Conservation (phyloP, 2,113 vertebrate species). For the Hippocampus comes region DNA sequence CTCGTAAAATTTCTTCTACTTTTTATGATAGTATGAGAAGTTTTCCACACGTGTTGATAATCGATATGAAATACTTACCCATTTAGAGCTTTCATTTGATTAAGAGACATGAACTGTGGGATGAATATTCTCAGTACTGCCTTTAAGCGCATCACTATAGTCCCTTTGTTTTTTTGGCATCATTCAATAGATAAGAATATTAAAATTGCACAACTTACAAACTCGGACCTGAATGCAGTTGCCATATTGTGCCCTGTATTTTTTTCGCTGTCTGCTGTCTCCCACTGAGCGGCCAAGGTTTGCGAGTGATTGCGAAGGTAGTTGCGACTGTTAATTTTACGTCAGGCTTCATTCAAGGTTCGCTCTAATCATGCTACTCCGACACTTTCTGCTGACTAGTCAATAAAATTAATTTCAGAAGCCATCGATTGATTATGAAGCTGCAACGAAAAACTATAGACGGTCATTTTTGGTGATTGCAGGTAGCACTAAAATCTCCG, state of each 20-base stretch:
- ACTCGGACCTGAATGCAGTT: background rate
- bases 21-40: background rate
- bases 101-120: background rate
- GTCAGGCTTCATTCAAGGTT: too few relatives aligned
- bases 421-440: background rate
- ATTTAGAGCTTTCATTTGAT: background rate
- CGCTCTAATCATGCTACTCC: too few relatives aligned
- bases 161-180: background rate
- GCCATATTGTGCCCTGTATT: background rate
- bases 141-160: background rate
- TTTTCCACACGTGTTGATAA: background rate
- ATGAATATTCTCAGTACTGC: background rate
- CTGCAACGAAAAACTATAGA: background rate
- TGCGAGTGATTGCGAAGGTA: too few relatives aligned
- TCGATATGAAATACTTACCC: background rate
- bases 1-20: background rate
- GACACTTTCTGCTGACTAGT: background rate
- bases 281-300: too few relatives aligned
- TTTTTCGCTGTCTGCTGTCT: background rate
- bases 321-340: too few relatives aligned
- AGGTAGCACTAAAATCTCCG: constrained; percentile 90
- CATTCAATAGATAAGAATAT: background rate
- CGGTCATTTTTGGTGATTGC: constrained; percentile 9
- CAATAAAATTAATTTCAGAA: background rate
- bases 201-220: background rate